Evolutionary conservation across 2,888 invertebrate species (phyloP), one percentile per base, ranked within the genome.

Genomic region (Caenorhabditis panamensis): DNA sequence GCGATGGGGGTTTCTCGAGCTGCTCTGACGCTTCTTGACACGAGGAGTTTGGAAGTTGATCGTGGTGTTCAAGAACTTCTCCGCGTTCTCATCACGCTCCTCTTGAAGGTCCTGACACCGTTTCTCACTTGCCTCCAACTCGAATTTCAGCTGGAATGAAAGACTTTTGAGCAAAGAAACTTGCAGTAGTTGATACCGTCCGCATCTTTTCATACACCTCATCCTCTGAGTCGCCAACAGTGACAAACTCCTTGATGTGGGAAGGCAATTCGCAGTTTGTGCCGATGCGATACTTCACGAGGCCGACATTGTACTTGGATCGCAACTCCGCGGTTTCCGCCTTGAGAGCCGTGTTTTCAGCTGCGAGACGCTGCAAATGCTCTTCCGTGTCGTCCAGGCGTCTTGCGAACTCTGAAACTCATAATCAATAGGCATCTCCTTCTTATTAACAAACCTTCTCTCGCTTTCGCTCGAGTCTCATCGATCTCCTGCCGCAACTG

Each of bases 401-500:
- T 28, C 44, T 66, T 24, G 53, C 36, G 28, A 49, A 63, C 59
- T 69, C 67, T 11, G n/a, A 36, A 22, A 49, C 5, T 41, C 5
- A 16, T 9, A 31, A 4, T 31, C 4, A 9, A 31, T 31, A 44
- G 3, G 13, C 44, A 13, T n/a, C 44, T 44, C 13, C 13, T 44
- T 44, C 13, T 13, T 44, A 9, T 3, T 8, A 9, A 20, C 49
- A 13, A 44, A 18, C 31, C 59, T 2, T 49, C 37, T 41, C 44
- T 49, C 9, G 37, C 26, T 20, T 66, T 76, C 1, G 62, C 63
- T 16, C 63, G 58, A 13, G 59, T 18, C 16, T 68, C 53, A 4
- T 78, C 73, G 1, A 75, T 51, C 16, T 81, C 63, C 3, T 31
- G 41, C 18, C 90, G 90, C 47, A 92, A 84, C 11, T 89, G 81